These are phyloP conservation scores for Haliclona indistincta DNA, from an alignment of 37 sponge, comb jelly and placozoan species.

Conservation along the genomic window DNA sequence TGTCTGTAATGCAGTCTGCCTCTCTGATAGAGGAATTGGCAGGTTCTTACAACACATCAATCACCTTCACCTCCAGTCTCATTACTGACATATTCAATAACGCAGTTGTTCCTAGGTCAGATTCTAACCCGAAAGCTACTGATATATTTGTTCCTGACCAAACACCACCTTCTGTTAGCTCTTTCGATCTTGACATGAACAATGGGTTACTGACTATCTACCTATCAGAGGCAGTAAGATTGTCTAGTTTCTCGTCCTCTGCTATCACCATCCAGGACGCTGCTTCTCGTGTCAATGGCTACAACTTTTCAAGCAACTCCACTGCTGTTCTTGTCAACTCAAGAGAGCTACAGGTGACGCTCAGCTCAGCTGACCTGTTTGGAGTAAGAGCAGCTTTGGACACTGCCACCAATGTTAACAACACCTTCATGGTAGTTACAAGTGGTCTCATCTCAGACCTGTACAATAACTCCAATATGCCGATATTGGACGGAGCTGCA, in stretches of 20 bases:
- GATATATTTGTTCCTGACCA: conserved; percentile 50
- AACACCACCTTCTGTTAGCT: conserved; percentile 53
- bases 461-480: conserved; percentile 25
- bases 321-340: not conserved
- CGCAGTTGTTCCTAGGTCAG: not conserved
- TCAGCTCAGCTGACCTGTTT: conserved; percentile 54
- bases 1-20: conserved; percentile 8
- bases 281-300: conserved; percentile 10
- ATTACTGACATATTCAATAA: conserved; percentile 60
- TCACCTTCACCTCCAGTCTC: conserved; percentile 31
- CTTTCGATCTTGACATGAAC: conserved; percentile 75
- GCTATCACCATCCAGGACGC: conserved; percentile 71
- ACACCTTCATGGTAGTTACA: conserved; percentile 51
- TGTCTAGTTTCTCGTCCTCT: conserved; percentile 21
- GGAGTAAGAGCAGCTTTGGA: conserved; percentile 60
- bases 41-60: not conserved
- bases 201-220: conserved; percentile 38
- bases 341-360: conserved; percentile 10
- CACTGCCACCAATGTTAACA: conserved; percentile 38
- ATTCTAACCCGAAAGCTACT: not conserved
- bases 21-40: not conserved
- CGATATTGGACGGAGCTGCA: conserved; percentile 19
- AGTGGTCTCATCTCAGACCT: conserved; percentile 38
- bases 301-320: conserved; percentile 26
- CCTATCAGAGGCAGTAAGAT: conserved; percentile 73